Conservation (phyloP, 2,888 invertebrate species). For the Leptopterna dolabrata region DNA sequence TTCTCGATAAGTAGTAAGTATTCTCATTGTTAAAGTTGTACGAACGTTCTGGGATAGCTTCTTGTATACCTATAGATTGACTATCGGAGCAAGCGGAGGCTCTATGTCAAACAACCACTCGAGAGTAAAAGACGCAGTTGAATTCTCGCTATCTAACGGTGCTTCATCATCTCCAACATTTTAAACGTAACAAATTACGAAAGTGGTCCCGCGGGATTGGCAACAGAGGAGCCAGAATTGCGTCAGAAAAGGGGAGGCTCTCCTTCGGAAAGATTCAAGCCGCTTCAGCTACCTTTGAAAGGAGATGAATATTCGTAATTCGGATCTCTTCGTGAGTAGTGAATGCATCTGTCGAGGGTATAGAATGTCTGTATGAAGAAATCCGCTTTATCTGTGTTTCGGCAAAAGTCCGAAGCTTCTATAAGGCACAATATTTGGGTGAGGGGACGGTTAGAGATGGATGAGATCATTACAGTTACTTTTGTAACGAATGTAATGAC, state of each 20-base stretch:
- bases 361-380: too few species aligned
- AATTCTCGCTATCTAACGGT: neutral
- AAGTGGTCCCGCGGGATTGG: slow-evolving; percentile 26
- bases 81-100: too few species aligned
- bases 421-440: too few species aligned
- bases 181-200: slow-evolving; percentile 42
- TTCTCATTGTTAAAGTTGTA: too few species aligned
- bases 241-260: neutral
- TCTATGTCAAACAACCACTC: slow-evolving; percentile 16
- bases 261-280: neutral
- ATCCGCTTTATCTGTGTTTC: too few species aligned
- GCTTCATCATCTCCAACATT: slow-evolving; percentile 35
- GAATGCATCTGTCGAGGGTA: neutral
- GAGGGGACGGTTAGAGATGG: too few species aligned
- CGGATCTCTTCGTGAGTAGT: neutral
- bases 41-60: too few species aligned
- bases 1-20: too few species aligned
- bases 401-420: too few species aligned
- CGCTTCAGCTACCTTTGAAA: neutral
- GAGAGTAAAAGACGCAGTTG: neutral
- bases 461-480: too few species aligned
- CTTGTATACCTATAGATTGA: too few species aligned
- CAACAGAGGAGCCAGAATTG: neutral
- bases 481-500: too few species aligned
- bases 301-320: neutral